Evolutionary conservation across 2,113 vertebrate genomes (phyloP), one percentile per base, ranked within the genome.

Genomic region (Podocnemis expansa): DNA sequence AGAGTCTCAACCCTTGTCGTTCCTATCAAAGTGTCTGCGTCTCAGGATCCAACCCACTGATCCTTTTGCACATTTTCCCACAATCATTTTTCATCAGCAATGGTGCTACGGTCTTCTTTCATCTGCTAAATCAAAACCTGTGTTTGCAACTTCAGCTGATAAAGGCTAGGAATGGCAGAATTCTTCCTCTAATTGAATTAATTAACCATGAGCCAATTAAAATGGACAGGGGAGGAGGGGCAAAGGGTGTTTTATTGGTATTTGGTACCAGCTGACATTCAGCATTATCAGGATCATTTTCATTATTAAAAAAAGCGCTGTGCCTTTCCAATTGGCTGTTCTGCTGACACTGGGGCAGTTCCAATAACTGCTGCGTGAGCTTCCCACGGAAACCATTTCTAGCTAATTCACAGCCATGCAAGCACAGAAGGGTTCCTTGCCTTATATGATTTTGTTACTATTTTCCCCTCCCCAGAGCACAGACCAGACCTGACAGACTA

Each of bases 121-220:
- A 80, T 56, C 45, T 84, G 89, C 84, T 89, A 81, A 79, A 91
- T 95, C 79, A 76, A 95, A 94, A 89, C 70, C 85, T 70, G 83
- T 43, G 58, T n/a, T 58, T 87, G 43, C 89, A 88, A 54, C 85
- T 63, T 86, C 85, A 87, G 80, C 76, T 78, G 41, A 25, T 49
- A 41, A 63, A 45, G 41, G 22, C 19, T 29, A 63, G 93, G 41
- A 89, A 83, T 73, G 93, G 73, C 29, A 84, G 86, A 79, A 63
- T 63, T 45, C 45, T 78, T 63, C 84, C 80, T 63, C 93, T 87
- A 93, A 95, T 95, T 88, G 84, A 94, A 90, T 52, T 94, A 91
- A 92, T 60, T 82, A 89, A 89, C 67, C 17, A 41, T 58, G 43
- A 89, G 52, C 52, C 88, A 83, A 83, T 89, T 52, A 78, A 83